Evolutionary conservation across 2,888 invertebrate genomes (phyloP).

Genomic region (Drosophila paramelanica): DNA sequence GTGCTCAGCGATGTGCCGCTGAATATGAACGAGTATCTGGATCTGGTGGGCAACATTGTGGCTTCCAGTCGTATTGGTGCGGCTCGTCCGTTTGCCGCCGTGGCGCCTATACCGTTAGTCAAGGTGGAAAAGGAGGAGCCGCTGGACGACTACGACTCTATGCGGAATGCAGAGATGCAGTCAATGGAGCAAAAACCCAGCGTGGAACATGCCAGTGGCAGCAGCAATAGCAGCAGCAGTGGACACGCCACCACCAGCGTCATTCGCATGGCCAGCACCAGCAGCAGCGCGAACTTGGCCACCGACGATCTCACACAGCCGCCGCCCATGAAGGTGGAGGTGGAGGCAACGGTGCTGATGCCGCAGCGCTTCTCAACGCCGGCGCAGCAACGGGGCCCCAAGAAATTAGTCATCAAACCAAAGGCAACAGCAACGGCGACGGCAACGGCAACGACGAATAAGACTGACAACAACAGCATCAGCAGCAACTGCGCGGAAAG

Average conservation of each 20-base stretch:
- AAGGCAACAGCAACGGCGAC: slow-evolving; percentile 65
- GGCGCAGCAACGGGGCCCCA: slow-evolving; percentile 74
- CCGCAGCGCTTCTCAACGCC: slow-evolving; percentile 70
- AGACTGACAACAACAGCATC: slow-evolving; percentile 61
- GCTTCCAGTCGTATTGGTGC: slow-evolving; percentile 83
- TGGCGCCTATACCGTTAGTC: slow-evolving; percentile 78
- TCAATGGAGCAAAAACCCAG: slow-evolving; percentile 52
- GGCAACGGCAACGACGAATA: slow-evolving; percentile 52
- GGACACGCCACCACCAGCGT: slow-evolving; percentile 84
- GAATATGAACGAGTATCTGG: slow-evolving; percentile 84
- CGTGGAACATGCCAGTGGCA: slow-evolving; percentile 43
- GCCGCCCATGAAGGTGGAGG: slow-evolving; percentile 68
- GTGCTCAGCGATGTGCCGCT: slow-evolving; percentile 85
- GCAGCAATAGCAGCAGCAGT: slow-evolving; percentile 45
- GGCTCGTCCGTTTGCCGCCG: slow-evolving; percentile 68
- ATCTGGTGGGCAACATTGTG: slow-evolving; percentile 84
- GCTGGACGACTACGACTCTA: slow-evolving; percentile 75
- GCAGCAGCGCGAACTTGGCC: slow-evolving; percentile 31
- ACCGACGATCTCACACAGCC: slow-evolving; percentile 76
- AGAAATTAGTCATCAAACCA: slow-evolving; percentile 84
- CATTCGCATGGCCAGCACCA: slow-evolving; percentile 83
- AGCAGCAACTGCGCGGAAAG: slow-evolving; percentile 39
- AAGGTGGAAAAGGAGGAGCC: slow-evolving; percentile 84
- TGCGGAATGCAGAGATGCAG: slow-evolving; percentile 10
- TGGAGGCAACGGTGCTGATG: slow-evolving; percentile 54